Percentiles rank a stretch among this genome's conserved stretches.
Evolutionary conservation across 1,140 invertebrate genomes (phyloP).

Genomic region (Zaprionus capensis): DNA sequence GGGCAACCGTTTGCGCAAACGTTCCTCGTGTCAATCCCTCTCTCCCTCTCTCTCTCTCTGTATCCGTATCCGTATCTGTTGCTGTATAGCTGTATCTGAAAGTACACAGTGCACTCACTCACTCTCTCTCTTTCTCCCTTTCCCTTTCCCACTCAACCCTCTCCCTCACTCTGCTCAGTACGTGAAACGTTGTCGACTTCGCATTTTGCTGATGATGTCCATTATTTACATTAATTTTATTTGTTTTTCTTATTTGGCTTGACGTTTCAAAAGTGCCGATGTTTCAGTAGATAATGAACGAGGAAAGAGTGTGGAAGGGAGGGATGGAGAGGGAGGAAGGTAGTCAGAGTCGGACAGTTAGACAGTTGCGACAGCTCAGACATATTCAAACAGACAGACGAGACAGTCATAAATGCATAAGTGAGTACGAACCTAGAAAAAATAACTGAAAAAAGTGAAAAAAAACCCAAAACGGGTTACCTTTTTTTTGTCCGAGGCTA

Average conservation of each 20-base stretch:
- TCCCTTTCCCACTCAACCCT: conserved; percentile 11
- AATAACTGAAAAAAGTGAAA: conserved; percentile 24
- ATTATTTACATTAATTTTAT: conserved; percentile 83
- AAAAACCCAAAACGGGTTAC: conserved; percentile 50
- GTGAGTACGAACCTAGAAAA: conserved; percentile 42
- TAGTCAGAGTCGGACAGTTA: conserved; percentile 20
- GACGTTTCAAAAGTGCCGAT: conserved; percentile 82
- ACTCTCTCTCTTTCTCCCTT: not conserved
- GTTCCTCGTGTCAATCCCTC: conserved; percentile 26
- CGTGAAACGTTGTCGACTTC: conserved; percentile 64
- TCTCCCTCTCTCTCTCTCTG: conserved; percentile 2
- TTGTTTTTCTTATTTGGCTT: conserved; percentile 83
- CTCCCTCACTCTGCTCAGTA: conserved; percentile 12
- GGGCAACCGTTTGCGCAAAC: conserved; percentile 78
- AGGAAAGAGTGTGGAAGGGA: not conserved
- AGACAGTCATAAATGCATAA: conserved; percentile 59
- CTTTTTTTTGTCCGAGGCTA: conserved; percentile 36
- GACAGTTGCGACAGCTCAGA: conserved; percentile 38
- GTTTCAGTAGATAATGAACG: conserved; percentile 82
- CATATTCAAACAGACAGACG: conserved; percentile 37
- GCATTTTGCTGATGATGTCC: conserved; percentile 77
- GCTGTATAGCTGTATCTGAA: conserved; percentile 37
- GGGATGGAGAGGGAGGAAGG: not conserved
- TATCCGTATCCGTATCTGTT: conserved; percentile 35
- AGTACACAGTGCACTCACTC: conserved; percentile 38